Conservation (phyloP, 2,113 vertebrate genomes). For the Sorex fumeus region DNA sequence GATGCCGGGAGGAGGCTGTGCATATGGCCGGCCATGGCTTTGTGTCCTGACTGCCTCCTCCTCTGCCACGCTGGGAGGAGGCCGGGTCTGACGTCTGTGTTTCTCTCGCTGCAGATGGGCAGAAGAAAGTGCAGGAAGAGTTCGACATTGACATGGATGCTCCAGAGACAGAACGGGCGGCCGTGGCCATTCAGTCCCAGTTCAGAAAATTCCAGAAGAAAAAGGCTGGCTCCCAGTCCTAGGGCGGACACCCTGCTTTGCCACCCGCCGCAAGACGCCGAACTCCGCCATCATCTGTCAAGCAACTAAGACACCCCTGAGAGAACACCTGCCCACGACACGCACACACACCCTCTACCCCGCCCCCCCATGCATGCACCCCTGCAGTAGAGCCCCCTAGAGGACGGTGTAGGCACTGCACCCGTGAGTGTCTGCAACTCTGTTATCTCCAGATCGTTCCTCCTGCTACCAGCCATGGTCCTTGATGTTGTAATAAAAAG, state of each 20-base stretch:
- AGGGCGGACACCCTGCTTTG: conserved; percentile 84
- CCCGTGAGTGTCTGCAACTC: conserved; percentile 79
- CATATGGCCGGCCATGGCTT: no score
- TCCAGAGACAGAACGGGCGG: conserved; percentile 92
- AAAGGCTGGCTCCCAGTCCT: conserved; percentile 93
- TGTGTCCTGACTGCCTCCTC: background rate
- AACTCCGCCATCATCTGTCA: conserved; percentile 79
- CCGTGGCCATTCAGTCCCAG: conserved; percentile 97
- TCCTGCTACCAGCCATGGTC: conserved; percentile 84
- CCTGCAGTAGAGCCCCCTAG: conserved; percentile 78
- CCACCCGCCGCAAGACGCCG: conserved; percentile 68
- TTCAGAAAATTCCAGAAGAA: conserved; percentile 99
- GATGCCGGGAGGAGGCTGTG: no score
- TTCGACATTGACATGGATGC: conserved; percentile 98
- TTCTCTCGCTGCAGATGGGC: conserved; percentile 90
- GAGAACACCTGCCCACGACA: background rate
- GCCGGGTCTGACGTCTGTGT: conserved; percentile 37
- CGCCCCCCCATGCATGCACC: conserved; percentile 88
- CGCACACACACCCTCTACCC: background rate
- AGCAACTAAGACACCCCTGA: conserved; percentile 72
- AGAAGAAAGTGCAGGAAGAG: conserved; percentile 96
- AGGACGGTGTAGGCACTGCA: conserved; percentile 77
- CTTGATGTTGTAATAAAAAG: conserved; percentile 90
- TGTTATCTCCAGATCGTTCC: conserved; percentile 76
- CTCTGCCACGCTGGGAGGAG: background rate